Evolutionary conservation across 2,888 invertebrate species (phyloP).

Genomic region (Argyresthia albistria): DNA sequence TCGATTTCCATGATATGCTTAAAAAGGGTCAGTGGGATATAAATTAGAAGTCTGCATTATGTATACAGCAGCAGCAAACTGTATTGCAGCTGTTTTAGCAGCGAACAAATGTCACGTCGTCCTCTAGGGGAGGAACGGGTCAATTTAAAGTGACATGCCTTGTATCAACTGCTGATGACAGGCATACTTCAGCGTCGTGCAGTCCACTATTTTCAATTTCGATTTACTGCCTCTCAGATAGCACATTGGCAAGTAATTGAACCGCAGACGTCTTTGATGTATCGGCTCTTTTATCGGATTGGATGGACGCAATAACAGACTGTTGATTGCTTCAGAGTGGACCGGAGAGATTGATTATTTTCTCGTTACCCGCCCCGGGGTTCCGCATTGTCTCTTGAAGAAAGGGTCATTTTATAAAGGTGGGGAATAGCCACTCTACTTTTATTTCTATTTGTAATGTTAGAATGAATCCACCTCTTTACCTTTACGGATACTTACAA

Average conservation of each 20-base stretch:
- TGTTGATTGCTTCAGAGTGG: conserved; percentile 70
- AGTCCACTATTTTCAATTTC: conserved; percentile 49
- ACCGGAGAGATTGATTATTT: conserved; percentile 69
- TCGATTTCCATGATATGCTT: too few relatives aligned
- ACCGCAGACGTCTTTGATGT: conserved; percentile 68
- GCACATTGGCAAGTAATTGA: conserved; percentile 64
- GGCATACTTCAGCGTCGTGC: not conserved
- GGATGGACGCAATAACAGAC: conserved; percentile 68
- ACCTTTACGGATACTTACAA: too few relatives aligned
- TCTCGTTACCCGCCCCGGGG: conserved; percentile 40
- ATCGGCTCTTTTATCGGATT: conserved; percentile 69
- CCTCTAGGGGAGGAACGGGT: not conserved
- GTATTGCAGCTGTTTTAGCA: too few relatives aligned
- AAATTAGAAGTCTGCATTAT: too few relatives aligned
- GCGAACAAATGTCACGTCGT: not conserved
- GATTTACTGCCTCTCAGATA: conserved; percentile 58
- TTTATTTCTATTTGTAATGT: too few relatives aligned
- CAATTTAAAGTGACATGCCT: conserved; percentile 4
- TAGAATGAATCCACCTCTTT: too few relatives aligned
- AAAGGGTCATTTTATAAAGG: not conserved
- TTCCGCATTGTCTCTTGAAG: conserved; percentile 3
- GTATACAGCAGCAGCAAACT: too few relatives aligned
- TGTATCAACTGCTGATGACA: conserved; percentile 2
- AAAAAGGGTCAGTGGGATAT: too few relatives aligned
- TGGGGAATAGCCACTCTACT: too few relatives aligned